These are phyloP conservation scores for Charanyca ferruginea DNA, from an alignment of 2,888 invertebrate genomes.

Conservation along the genomic window DNA sequence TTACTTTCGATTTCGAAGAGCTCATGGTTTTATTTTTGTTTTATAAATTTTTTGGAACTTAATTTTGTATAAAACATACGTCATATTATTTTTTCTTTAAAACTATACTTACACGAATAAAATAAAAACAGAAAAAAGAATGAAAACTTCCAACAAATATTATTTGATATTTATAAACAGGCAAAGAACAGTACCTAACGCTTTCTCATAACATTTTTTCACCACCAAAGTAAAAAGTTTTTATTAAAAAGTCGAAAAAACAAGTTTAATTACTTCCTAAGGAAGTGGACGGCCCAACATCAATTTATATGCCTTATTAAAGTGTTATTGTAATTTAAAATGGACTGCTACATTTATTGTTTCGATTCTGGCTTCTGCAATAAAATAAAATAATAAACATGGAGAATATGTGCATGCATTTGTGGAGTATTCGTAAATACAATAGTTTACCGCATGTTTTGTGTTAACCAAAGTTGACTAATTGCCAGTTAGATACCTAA, in stretches of 20 bases:
- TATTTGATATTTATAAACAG: slow-evolving; percentile 66
- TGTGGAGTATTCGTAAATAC: too few relatives aligned
- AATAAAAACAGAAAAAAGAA: background rate
- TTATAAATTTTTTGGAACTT: too few relatives aligned
- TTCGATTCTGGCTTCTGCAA: background rate
- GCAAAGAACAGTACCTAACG: slow-evolving; percentile 12
- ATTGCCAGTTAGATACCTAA: too few relatives aligned
- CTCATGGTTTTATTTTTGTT: background rate
- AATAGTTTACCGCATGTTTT: too few relatives aligned
- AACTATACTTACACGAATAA: slow-evolving; percentile 1
- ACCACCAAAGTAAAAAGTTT: slow-evolving; percentile 81
- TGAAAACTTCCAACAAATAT: slow-evolving; percentile 55
- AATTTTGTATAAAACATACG: background rate
- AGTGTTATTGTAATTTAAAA: slow-evolving; percentile 78
- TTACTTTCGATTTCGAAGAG: slow-evolving; percentile 45
- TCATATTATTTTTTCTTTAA: background rate
- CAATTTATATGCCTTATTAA: slow-evolving; percentile 77
- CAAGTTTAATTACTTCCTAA: slow-evolving; percentile 85
- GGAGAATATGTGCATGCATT: too few relatives aligned
- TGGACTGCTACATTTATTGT: slow-evolving; percentile 60
- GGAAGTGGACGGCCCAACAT: slow-evolving; percentile 73
- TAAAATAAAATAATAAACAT: too few relatives aligned
- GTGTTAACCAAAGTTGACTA: too few relatives aligned
- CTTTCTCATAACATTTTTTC: slow-evolving; percentile 67
- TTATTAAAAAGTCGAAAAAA: slow-evolving; percentile 85